phyloP scores from a whole-genome alignment of 2,797 vertebrate genomes.

The Florisuga fusca region DNA sequence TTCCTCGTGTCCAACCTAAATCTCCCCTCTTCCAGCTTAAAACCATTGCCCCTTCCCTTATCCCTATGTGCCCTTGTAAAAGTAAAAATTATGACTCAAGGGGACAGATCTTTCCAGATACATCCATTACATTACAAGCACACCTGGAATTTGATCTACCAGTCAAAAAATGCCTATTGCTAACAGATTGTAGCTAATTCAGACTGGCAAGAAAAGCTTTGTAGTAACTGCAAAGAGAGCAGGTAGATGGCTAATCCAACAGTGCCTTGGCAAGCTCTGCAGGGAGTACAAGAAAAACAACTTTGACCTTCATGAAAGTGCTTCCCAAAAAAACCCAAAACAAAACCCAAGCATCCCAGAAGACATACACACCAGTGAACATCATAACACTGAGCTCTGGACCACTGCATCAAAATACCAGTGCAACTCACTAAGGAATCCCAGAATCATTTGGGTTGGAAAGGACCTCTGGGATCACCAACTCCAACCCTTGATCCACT shows the following conservation, averaged over 20 bases:
- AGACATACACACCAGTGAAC: neutral
- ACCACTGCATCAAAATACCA: neutral
- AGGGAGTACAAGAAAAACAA: neutral
- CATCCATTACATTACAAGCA: neutral
- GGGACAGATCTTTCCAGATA: neutral
- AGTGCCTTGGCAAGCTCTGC: neutral
- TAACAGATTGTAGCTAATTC: neutral
- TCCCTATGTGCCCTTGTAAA: too few species aligned
- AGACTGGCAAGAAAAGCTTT: neutral
- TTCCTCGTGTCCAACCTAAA: too few species aligned
- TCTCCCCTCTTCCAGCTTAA: too few species aligned
- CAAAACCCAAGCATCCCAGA: neutral
- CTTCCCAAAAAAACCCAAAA: neutral
- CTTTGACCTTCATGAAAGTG: neutral
- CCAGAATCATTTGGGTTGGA: too few species aligned
- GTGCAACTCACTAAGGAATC: neutral
- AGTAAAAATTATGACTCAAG: neutral
- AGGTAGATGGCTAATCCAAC: fast-evolving
- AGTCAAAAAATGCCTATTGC: neutral
- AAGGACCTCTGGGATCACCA: too few species aligned
- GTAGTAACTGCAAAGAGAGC: neutral
- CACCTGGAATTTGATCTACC: neutral
- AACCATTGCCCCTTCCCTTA: too few species aligned
- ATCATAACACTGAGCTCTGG: fast-evolving
- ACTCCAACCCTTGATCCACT: too few species aligned